Base-by-base conservation (phyloP, 2,113 vertebrate genomes). In the Oncorhynchus nerka region DNA sequence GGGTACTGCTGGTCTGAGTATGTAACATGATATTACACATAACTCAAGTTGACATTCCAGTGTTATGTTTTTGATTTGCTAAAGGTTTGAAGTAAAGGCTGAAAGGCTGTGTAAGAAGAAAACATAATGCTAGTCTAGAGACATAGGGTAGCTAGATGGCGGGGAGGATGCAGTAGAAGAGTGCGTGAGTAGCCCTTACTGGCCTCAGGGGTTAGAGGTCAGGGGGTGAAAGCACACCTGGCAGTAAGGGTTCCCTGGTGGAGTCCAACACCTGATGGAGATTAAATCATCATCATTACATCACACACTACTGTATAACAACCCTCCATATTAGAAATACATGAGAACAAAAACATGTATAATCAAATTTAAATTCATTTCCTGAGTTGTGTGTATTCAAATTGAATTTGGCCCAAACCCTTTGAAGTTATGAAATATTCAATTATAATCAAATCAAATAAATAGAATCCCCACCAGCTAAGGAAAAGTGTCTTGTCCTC, bases 251-350 rank as follows among this genome's bases (percentile, higher is more conserved):
- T 88, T 94, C 93, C 92, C 91, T 94, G 89, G 92, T 88, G 69
- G 91, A 93, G 81, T 97, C 94, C 95, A 87, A 94, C 39, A 95
- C 95, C 94, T 95, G 91, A 88, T 91, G 86, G 91, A 92, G 88
- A 94, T 89, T 87, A 92, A 92, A 82, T 74, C 74, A 89, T 88
- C 75, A 90, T 69, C 83, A 84, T 71, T 73, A 48, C 61, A 67
- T 68, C 26, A 73, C 49, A 72, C 28, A 72, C 13, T 22, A 1
- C 67, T 13, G 3, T 48, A 16, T 64, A 20, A 59, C 45, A 59
- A 75, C 62, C 8, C 32, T 57, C 34, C 22, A 57, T 22, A 34
- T 12, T 4, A 12, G 8, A 9, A 8, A 20, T 22, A 24, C 7
- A 70, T 34, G 11, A 45, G 13, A 24, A 48, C 69, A 39, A n/a